A percentile compares a stretch with the other conserved stretches of the same genome.
Conservation (phyloP, 1,140 invertebrate genomes). For the Ceratosolen solmsi region DNA sequence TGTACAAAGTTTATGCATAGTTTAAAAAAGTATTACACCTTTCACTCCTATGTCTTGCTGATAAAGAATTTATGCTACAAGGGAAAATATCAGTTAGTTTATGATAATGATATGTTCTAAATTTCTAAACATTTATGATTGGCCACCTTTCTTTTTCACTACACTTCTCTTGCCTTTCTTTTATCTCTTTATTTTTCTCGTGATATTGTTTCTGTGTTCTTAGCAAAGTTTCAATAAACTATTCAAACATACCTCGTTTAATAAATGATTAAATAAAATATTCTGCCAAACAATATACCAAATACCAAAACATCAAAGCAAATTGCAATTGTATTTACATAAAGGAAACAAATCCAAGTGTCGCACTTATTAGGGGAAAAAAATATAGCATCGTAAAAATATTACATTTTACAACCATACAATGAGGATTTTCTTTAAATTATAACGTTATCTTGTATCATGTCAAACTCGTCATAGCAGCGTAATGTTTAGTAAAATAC, state of each 20-base stretch:
- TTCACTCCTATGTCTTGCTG: neutral
- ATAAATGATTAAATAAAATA: neutral
- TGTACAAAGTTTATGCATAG: neutral
- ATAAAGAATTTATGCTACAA: neutral
- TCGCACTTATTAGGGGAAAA: too few species aligned
- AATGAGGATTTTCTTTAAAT: too few species aligned
- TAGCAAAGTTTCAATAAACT: too few species aligned
- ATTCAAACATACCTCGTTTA: neutral
- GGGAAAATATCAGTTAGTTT: neutral
- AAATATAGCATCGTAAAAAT: too few species aligned
- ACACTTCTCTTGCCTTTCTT: neutral
- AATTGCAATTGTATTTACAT: too few species aligned
- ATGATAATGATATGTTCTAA: conserved; percentile 42
- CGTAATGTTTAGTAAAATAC: neutral
- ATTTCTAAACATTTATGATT: conserved; percentile 6
- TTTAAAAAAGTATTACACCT: neutral
- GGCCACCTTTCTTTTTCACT: neutral
- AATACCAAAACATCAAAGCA: too few species aligned
- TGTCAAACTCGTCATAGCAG: neutral
- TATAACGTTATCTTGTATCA: neutral
- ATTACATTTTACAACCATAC: too few species aligned
- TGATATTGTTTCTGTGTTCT: too few species aligned
- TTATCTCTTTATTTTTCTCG: neutral
- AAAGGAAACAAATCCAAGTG: too few species aligned
- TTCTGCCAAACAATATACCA: too few species aligned